Evolutionary conservation across 1,140 invertebrate genomes (phyloP), one percentile per base, ranked within the genome.

Genomic region (Teleopsis dalmanni): DNA sequence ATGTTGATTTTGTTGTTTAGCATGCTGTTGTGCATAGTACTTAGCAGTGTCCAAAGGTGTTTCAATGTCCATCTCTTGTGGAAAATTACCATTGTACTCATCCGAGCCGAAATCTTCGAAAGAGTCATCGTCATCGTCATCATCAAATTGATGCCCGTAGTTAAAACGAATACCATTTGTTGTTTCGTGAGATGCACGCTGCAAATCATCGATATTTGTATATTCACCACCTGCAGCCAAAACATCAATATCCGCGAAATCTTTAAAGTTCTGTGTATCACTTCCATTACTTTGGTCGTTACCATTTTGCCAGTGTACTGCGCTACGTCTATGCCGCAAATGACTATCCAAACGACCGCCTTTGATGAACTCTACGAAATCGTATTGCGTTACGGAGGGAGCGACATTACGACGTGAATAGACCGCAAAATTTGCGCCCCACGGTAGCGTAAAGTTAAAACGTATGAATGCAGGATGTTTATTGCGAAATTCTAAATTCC

Each of bases 301-400:
- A 29, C 29, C 34, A 14, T 50, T 44, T 22, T 43, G 48, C 35
- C 34, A 37, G 26, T 43, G 26, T 19, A 23, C 10, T 22, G 25
- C 35, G 14, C 42, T 57, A 36, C 60, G 56, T 25, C 59, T 58
- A 47, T 65, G 61, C 21, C 66, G 43, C 56, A 84, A 77, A 42
- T 85, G 72, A 57, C 85, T 77, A 62, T 89, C 86, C 4, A 90
- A 74, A 18, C 86, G 76, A 19, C 87, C 87, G 16, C 87, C 87
- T 62, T 85, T 84, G 53, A 92, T 84, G 64, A 92, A 91, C 75
- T 95, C 89, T 14, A 90, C 87, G 69, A 97, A 95, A 69, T 96
- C 93, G 69, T 95, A 94, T 70, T 95, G 90, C 22, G 91, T 95
- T 50, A 96, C 88, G 60, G 90, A 92, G 1, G 94, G 93, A 1